Evolutionary conservation across 23 tunicate species (phyloP).

Genomic region (Trididemnum nubilum): DNA sequence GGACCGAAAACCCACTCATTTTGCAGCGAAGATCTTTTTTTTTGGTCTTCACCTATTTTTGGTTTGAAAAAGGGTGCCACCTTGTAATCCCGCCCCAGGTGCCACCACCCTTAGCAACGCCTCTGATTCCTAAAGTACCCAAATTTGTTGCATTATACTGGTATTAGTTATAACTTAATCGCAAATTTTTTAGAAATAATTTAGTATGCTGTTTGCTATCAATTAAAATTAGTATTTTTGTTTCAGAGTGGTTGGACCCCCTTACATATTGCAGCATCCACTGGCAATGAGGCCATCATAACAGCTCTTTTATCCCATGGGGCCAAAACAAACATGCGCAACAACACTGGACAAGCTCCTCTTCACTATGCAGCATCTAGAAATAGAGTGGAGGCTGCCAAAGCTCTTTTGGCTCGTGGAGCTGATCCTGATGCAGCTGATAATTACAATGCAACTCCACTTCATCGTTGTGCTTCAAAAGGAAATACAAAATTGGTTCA

Average conservation of each 20-base stretch:
- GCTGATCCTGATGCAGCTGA: slow-evolving; percentile 86
- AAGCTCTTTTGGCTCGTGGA: slow-evolving; percentile 80
- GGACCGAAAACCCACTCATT: no score
- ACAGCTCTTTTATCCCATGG: slow-evolving; percentile 64
- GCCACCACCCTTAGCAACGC: no score
- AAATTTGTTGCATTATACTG: neutral
- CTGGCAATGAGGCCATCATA: slow-evolving; percentile 65
- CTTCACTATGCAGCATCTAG: slow-evolving; percentile 92
- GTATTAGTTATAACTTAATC: neutral
- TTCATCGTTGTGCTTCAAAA: slow-evolving; percentile 92
- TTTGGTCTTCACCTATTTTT: no score
- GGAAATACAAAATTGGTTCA: slow-evolving; percentile 82
- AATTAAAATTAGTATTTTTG: no score
- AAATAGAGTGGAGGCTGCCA: slow-evolving; percentile 63
- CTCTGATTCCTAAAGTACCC: no score
- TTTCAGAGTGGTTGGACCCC: slow-evolving; percentile 85
- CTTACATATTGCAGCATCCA: slow-evolving; percentile 87
- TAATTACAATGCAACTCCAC: slow-evolving; percentile 66
- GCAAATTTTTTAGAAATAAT: no score
- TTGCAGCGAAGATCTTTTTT: no score
- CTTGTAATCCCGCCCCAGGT: no score
- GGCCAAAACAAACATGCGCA: slow-evolving; percentile 53
- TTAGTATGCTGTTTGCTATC: no score
- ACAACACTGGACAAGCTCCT: slow-evolving; percentile 76
- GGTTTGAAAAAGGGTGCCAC: no score